A percentile compares a stretch with the other conserved stretches of the same genome.
Conservation (phyloP, 2,797 vertebrate genomes). For the Alexandromys oeconomus region DNA sequence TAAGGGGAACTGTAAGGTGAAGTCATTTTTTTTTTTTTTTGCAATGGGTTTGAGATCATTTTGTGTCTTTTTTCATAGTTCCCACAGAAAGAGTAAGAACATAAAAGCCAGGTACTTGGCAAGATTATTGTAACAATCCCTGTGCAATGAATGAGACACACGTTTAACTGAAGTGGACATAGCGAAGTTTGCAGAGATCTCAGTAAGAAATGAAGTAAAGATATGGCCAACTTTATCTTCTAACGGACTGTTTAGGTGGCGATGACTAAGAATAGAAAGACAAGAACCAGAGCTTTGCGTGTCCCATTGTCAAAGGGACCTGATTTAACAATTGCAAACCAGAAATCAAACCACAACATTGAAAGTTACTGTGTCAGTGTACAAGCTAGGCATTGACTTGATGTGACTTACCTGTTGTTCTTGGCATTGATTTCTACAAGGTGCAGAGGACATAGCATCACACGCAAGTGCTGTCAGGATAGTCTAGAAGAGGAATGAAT, state of each 20-base stretch:
- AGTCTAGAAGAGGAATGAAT: not conserved
- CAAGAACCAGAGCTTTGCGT: not conserved
- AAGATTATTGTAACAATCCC: not conserved
- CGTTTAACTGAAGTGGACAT: not conserved
- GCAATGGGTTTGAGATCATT: not conserved
- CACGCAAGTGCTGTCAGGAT: not conserved
- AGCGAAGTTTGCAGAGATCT: not conserved
- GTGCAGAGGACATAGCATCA: no score
- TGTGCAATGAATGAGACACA: fast-evolving
- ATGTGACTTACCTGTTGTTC: not conserved
- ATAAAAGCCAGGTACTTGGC: not conserved
- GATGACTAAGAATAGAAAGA: not conserved
- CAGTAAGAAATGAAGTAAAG: not conserved
- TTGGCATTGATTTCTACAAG: not conserved
- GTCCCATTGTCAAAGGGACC: not conserved
- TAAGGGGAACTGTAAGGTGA: not conserved
- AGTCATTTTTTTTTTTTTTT: not conserved
- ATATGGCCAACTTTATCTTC: not conserved
- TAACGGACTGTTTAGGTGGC: not conserved
- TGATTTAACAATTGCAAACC: not conserved
- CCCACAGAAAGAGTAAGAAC: not conserved
- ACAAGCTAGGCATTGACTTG: not conserved
- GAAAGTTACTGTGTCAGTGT: not conserved
- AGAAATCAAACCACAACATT: not conserved
- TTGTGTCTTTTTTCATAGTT: not conserved